Base-by-base conservation (phyloP, 2,888 invertebrate genomes). In the Actias luna region DNA sequence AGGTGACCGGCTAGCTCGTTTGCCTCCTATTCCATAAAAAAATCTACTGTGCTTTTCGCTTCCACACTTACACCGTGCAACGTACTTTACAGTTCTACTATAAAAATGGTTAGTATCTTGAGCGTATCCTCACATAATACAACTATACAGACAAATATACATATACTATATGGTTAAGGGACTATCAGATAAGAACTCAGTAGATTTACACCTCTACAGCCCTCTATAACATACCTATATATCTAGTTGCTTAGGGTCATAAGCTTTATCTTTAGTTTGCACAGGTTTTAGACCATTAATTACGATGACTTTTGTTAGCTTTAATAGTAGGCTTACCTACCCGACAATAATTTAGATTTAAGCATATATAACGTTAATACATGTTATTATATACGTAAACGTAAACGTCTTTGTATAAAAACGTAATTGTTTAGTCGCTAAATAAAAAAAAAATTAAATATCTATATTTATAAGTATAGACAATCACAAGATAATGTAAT, bases 151-250 rank as follows among this genome's bases (percentile, higher is more conserved):
- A 5, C 14, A 27, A 16, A 16, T 52, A 29, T 55, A 29, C 29
- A 29, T 1, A 52, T 14, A n/a, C n/a, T n/a, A 52, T 5, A 55
- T 29, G n/a, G 16, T 29, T 29, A 69, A 75, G 75, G 75, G 76
- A 73, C 71, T 68, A 80, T 78, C 76, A 72, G 79, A 80, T 80
- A 79, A 75, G 72, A 69, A 73, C 69, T 61, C 70, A 67, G 64
- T 66, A 69, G 71, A 62, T 62, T 64, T 63, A 60, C 64, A 22
- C 58, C 65, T 69, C 66, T 63, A 67, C 67, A 63, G 61, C 62
- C 65, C 55, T 60, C 57, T 59, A 62, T 62, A 59, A 46, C 57
- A 62, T 63, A 62, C 46, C 33, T 50, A 16, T 5, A 63, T 65
- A 58, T 66, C 27, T 58, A 42, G 58, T 36, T 52, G 35, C 27